Evolutionary conservation across 2,797 vertebrate species (phyloP), one percentile per base, ranked within the genome.

Genomic region (Urocyon cinereoargenteus): DNA sequence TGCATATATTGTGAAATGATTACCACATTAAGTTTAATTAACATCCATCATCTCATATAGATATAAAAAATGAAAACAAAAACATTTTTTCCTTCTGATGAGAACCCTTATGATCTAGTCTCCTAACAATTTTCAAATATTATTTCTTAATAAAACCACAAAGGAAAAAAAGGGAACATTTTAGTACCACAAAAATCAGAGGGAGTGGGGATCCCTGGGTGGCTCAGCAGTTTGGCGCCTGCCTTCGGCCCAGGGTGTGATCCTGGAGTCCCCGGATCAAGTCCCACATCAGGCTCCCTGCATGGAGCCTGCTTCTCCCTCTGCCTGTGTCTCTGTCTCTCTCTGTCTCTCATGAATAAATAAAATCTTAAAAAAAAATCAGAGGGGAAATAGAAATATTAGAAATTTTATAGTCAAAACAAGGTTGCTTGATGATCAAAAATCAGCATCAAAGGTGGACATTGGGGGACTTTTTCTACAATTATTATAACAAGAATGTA

Each of bases 361-460:
- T 45, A 45, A 45, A 45, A 45, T 45, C 40, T 45, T 45, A 45
- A 45, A 45, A 45, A 89, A 94, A 96, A 96, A 94, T 86, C 81
- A 96, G 95, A 92, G 94, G 92, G 53, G 61, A 97, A 96, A 93
- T 77, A 95, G 59, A 95, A 96, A 97, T 96, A 91, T 81, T 96
- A 96, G 90, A 95, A 97, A 96, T 86, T 68, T 75, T 88, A 62
- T 81, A 86, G 22, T 94, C 45, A 77, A 83, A 93, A 72, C 40
- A 79, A 90, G 96, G 78, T 66, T 61, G 22, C 24, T 84, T 91
- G 14, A 31, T 96, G 79, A 96, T 77, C 85, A 95, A 84, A 62
- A 4, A 53, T 59, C 78, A 79, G 22, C 31, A 70, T 72, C 22
- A 72, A 70, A 72, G 59, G 28, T 31, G 53, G 40, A 45, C 40